Evolutionary conservation across 2,888 invertebrate species (phyloP), one percentile per base, ranked within the genome.

Genomic region (Ophion ventricosus): DNA sequence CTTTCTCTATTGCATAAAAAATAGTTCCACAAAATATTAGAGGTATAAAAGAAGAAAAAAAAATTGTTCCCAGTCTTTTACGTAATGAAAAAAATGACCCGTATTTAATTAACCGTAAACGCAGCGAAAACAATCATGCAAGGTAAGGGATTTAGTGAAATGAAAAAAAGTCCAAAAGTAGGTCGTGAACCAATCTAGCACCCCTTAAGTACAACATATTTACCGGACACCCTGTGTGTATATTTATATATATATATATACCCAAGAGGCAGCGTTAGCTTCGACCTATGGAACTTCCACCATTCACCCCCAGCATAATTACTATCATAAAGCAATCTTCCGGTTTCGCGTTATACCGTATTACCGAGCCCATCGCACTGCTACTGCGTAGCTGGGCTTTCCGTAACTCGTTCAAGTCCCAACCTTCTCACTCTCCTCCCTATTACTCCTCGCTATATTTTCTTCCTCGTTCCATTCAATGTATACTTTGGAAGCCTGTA

Each of bases 301-400:
- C 84, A 74, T 73, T 78, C 29, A 70, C 80, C 73, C 75, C 73
- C 67, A 56, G 75, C 87, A 87, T 88, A 89, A 89, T 89, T 89
- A 88, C 88, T 85, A 87, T 86, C 86, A 86, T 88, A 89, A 88
- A 89, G 86, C 85, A 89, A 87, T 86, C 86, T 87, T 84, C 82
- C 81, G 74, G 54, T 78, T 66, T 43, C 76, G 74, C 76, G 75
- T 84, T 79, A 76, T 72, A 72, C 70, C 83, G 78, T 75, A 49
- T 83, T 83, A 29, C 78, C 75, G 70, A 64, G 49, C 54, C 70
- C 64, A 74, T 75, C 61, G 25, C 57, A 43, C 56, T 74, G 43
- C 70, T 70, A 11, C 49, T 17, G 49, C 49, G 74, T 67, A 74
- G 40, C 66, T 40, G 64, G 40, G 57, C 70, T 80, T 80, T 59